phyloP scores from a whole-genome alignment of 1,140 invertebrate species.

The Rhopalosiphum padi region DNA sequence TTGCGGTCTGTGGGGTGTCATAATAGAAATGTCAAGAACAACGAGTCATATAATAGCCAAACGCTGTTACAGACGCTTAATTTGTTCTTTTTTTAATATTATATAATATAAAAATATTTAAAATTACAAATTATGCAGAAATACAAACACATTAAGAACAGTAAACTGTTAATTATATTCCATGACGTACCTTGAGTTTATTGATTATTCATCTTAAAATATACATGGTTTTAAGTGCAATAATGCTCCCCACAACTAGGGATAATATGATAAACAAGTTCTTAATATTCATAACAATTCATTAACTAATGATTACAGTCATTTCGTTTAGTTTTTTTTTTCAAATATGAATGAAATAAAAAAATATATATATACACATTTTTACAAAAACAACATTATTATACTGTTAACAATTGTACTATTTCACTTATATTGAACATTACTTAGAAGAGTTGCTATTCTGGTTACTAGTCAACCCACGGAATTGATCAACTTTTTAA shows the following conservation, averaged over 20 bases:
- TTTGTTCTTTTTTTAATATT: neutral
- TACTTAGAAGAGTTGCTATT: too few relatives aligned
- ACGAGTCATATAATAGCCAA: neutral
- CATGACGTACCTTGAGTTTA: neutral
- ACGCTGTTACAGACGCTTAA: neutral
- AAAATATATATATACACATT: too few relatives aligned
- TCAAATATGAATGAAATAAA: too few relatives aligned
- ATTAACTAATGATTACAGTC: too few relatives aligned
- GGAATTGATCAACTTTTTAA: too few relatives aligned
- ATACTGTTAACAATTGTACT: too few relatives aligned
- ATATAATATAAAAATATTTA: neutral
- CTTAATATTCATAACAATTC: too few relatives aligned
- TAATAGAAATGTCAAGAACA: slow-evolving; percentile 33
- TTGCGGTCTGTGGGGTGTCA: neutral
- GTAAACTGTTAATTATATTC: neutral
- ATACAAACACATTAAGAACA: neutral
- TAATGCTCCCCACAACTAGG: neutral
- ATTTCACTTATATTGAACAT: too few relatives aligned
- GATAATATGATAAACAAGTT: neutral
- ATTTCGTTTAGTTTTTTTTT: too few relatives aligned
- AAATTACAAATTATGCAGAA: neutral
- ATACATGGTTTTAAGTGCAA: neutral
- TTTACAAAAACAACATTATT: too few relatives aligned
- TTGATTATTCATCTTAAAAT: neutral
- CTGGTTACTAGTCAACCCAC: too few relatives aligned